phyloP scores from a whole-genome alignment of 1,140 invertebrate species.

The Dinoponera quadriceps region DNA sequence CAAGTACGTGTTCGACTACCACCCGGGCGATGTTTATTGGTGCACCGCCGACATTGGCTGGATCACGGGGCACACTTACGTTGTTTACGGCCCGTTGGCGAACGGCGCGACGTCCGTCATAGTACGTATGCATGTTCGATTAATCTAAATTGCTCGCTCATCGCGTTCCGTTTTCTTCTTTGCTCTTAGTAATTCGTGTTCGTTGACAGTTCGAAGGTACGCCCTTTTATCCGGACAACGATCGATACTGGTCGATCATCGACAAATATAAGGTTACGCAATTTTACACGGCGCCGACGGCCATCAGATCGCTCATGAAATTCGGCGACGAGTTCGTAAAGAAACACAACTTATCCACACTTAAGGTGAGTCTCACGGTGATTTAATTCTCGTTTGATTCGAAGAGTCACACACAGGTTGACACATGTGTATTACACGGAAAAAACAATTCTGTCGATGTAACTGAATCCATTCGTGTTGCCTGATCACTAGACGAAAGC shows the following conservation, averaged over 20 bases:
- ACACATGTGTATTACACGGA: constrained; percentile 84
- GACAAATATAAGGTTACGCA: constrained; percentile 98
- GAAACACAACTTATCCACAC: constrained; percentile 86
- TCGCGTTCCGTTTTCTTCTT: not conserved
- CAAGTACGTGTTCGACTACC: constrained; percentile 98
- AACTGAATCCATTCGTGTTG: too few species aligned
- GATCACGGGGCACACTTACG: constrained; percentile 99
- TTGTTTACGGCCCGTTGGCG: constrained; percentile 96
- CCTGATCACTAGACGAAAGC: too few species aligned
- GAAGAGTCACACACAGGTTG: constrained; percentile 83
- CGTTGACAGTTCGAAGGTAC: constrained; percentile 96
- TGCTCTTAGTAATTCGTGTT: constrained; percentile 3
- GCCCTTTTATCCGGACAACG: constrained; percentile 95
- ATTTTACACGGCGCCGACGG: constrained; percentile 99
- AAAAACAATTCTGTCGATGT: too few species aligned
- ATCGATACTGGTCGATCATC: constrained; percentile 96
- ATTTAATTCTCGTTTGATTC: constrained; percentile 5
- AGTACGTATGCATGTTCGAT: constrained; percentile 86
- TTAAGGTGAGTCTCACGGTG: constrained; percentile 82
- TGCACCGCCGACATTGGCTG: constrained; percentile 99
- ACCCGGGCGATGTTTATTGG: constrained; percentile 96
- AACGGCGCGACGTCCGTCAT: constrained; percentile 97
- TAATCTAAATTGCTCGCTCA: not conserved
- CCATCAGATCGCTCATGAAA: constrained; percentile 98
- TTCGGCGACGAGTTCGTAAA: constrained; percentile 92